Conservation (phyloP, 1,140 invertebrate genomes). For the Neotoxoptera formosana region DNA sequence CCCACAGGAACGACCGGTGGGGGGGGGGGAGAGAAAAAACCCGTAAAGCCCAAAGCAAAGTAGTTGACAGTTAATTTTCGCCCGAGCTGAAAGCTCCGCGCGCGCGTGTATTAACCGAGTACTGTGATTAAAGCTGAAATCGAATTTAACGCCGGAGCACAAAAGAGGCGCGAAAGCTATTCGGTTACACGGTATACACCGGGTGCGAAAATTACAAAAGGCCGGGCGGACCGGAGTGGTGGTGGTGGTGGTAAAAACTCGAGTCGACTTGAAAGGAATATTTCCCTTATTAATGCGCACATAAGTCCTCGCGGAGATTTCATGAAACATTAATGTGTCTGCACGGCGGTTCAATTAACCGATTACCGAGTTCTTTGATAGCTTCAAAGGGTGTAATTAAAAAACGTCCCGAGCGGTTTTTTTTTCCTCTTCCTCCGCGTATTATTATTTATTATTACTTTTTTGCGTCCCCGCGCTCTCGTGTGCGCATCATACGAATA, state of each 20-base stretch:
- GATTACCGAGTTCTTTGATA: slow-evolving; percentile 41
- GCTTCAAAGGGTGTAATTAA: slow-evolving; percentile 49
- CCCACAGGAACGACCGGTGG: background rate
- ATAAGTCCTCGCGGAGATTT: slow-evolving; percentile 18
- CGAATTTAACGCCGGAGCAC: slow-evolving; percentile 41
- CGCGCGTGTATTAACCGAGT: background rate
- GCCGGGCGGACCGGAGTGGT: background rate
- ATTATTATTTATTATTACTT: slow-evolving; percentile 44
- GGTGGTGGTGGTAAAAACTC: slow-evolving; percentile 31
- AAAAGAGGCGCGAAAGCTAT: slow-evolving; percentile 45
- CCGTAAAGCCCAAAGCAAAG: background rate
- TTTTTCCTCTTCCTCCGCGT: background rate
- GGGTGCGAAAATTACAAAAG: slow-evolving; percentile 21
- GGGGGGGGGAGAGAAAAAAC: background rate
- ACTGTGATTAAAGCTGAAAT: slow-evolving; percentile 44
- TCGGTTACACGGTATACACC: slow-evolving; percentile 29
- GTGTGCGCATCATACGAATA: background rate
- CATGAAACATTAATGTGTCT: slow-evolving; percentile 52
- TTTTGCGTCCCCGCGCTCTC: background rate
- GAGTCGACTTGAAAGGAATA: slow-evolving; percentile 52
- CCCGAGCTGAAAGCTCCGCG: background rate
- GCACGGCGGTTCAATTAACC: slow-evolving; percentile 42
- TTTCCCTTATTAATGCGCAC: slow-evolving; percentile 10
- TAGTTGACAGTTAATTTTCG: slow-evolving; percentile 50
- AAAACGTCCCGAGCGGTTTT: slow-evolving; percentile 30